Evolutionary conservation across 2,113 vertebrate genomes (phyloP), one percentile per base, ranked within the genome.

Genomic region (Polypterus senegalus): DNA sequence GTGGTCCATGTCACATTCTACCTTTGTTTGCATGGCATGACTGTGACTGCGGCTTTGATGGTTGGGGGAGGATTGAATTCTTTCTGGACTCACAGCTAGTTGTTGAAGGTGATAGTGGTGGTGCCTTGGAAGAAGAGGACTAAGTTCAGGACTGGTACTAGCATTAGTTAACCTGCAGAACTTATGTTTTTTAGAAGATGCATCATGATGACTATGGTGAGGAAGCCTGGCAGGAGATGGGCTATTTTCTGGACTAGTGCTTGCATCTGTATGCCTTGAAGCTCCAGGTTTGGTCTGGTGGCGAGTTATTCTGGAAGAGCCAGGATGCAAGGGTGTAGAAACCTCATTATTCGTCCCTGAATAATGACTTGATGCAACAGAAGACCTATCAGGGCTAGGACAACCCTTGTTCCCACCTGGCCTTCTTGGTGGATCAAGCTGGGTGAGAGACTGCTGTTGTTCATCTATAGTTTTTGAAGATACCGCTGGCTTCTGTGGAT

Each of bases 121-220:
- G 10, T 64, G 66, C 52, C 76, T 78, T 11, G 51, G 27, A 8
- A 60, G 53, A 51, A 73, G 68, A 4, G 63, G 68, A 48, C 47
- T 64, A 9, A 65, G 67, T 63, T 86, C 83, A 4, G 80, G 72
- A 61, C 75, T 80, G 63, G 78, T 81, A 71, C 76, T 79, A 63
- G 73, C 71, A 63, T 73, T 72, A 54, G 43, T 64, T 67, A 46
- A 62, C 11, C 56, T 70, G 73, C 49, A 2, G 2, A 27, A 27
- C 27, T 27, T 27, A 27, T 27, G 27, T 27, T 27, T 27, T 27
- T 27, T 27, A 27, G 27, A 4, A 5, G 27, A 27, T 27, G 27
- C 27, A 27, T 27, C 27, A 27, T 27, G 27, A 27, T 27, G 47
- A 71, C 54, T 66, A 54, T 27, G 53, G 51, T 43, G 48, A 9